phyloP scores from a whole-genome alignment of 2,113 vertebrate species.

The Cricetomys ansorgei region DNA sequence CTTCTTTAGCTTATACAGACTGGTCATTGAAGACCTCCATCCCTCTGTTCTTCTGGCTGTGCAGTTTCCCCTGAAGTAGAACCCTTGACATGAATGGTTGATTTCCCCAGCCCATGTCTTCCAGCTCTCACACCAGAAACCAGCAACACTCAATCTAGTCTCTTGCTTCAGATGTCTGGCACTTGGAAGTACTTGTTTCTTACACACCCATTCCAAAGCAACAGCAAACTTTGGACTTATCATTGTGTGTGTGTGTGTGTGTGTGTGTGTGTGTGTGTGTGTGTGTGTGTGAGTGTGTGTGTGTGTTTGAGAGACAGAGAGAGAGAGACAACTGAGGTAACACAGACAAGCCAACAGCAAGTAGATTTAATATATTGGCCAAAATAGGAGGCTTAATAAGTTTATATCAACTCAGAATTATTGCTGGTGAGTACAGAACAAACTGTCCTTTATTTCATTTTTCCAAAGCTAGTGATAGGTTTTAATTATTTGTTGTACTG shows the following conservation, averaged over 20 bases:
- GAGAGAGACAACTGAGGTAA: not conserved
- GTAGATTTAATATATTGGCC: not conserved
- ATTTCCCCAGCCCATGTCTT: not conserved
- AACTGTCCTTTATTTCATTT: not conserved
- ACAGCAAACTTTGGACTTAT: not conserved
- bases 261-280: not conserved
- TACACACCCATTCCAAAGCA: not conserved
- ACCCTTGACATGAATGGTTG: not conserved
- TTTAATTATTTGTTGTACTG: not conserved
- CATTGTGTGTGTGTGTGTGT: not conserved
- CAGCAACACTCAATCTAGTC: not conserved
- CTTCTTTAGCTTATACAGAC: not conserved
- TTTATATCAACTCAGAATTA: constrained; percentile 9
- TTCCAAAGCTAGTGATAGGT: not conserved
- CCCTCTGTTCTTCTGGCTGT: not conserved
- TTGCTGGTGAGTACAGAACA: not conserved
- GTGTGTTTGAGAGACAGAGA: too few relatives aligned
- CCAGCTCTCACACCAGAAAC: not conserved
- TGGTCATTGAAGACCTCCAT: rapidly evolving
- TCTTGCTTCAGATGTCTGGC: not conserved
- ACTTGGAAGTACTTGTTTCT: not conserved
- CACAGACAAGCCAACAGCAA: not conserved
- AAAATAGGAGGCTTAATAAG: not conserved
- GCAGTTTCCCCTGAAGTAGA: not conserved
- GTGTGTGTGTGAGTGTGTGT: not conserved